phyloP scores from a whole-genome alignment of 2,888 invertebrate species.

The Schizaphis graminum region DNA sequence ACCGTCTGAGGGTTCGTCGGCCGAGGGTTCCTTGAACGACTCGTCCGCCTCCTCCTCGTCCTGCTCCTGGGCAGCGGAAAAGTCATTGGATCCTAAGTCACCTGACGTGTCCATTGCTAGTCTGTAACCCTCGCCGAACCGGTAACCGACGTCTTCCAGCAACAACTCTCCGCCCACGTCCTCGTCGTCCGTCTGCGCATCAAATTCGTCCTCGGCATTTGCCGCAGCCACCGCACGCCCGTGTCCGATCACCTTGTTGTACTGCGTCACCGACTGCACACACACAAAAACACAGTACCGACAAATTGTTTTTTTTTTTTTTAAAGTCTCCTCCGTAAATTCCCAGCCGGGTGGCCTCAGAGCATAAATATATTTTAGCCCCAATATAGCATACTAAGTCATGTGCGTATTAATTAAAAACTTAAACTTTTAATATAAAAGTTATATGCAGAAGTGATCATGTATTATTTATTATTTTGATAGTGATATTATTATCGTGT shows the following conservation, averaged over 20 bases:
- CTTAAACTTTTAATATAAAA: too few species aligned
- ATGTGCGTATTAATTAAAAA: too few species aligned
- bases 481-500: too few species aligned
- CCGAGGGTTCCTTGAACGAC: slow-evolving; percentile 65
- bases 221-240: slow-evolving; percentile 30
- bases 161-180: slow-evolving; percentile 16
- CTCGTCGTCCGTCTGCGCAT: slow-evolving; percentile 6
- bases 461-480: too few species aligned
- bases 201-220: slow-evolving; percentile 36
- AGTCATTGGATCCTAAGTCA: not conserved
- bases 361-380: not conserved
- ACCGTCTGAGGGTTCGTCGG: slow-evolving; percentile 66
- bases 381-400: not conserved
- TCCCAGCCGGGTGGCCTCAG: not conserved
- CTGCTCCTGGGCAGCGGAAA: slow-evolving; percentile 51
- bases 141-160: slow-evolving; percentile 55
- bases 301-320: slow-evolving; percentile 1
- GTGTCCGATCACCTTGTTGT: slow-evolving; percentile 56
- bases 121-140: slow-evolving; percentile 60
- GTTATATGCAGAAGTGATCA: too few species aligned
- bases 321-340: not conserved
- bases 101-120: slow-evolving; percentile 18
- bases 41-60: slow-evolving; percentile 66
- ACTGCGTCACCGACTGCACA: slow-evolving; percentile 52
- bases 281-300: not conserved